Evolutionary conservation across 2,888 invertebrate species (phyloP), one percentile per base, ranked within the genome.

Genomic region (Mythimna pallens): DNA sequence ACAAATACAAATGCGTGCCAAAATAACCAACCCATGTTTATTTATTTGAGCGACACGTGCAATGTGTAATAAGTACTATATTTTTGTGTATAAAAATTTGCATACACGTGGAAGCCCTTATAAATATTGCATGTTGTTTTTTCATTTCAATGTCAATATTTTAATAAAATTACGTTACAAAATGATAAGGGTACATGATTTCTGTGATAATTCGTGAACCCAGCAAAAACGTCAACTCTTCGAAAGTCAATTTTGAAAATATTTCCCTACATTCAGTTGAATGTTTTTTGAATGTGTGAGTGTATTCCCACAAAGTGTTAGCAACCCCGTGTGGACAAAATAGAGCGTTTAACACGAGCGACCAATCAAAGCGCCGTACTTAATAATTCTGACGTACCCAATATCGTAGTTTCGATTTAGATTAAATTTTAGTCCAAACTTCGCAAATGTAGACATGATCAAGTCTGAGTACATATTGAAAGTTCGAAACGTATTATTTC

Each of bases 381-480:
- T 68, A 64, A 66, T 69, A 77, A 72, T 64, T 76, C 59, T 57
- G 65, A 47, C 64, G 59, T 67, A 65, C 12, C 50, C 81, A 68
- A 80, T 58, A 70, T 36, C 36, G n/a, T 43, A 79, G 68, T 70
- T 76, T 54, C 68, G 50, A 70, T 73, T 70, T 80, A 70, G 47
- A 82, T 81, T 78, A 55, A 81, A 82, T 66, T 81, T 81, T 69
- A 71, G 69, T 40, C 25, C 57, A 36, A 77, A 81, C 69, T 70
- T 69, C 34, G 57, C 34, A 54, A 66, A 61, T 59, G 36, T 72
- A 72, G 59, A 70, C 59, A 81, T 57, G 52, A 65, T 57, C 55
- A 65, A 65, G 57, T 67, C 36, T 47, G 30, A 61, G 52, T 67
- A 76, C 65, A 55, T 70, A 70, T 66, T 70, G 50, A 58, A 69